Evolutionary conservation across 92 coral and sea anemone species (phyloP), one percentile per base, ranked within the genome.

Genomic region (Micromussa lordhowensis): DNA sequence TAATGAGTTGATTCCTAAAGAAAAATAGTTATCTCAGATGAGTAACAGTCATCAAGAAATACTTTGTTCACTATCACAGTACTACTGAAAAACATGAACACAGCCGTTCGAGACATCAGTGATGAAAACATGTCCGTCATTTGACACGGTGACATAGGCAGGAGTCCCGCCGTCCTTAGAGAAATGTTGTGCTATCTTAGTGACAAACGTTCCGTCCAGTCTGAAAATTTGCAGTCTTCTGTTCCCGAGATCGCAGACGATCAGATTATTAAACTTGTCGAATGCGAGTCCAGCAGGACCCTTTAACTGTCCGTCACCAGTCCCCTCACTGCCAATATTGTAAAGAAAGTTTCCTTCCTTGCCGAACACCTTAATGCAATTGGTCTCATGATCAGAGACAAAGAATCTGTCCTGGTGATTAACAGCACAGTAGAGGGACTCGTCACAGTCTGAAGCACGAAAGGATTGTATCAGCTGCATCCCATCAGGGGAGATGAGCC

Each of bases 271-370:
- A 32, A 80, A 89, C 77, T 80, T 64, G 82, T 92, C 95, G 35
- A 92, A 70, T 31, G 87, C 69, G 6, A 92, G 88, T 19, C 95
- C 95, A 64, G 69, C 31, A 8, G 91, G 94, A 49, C 34, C 30
- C 18, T 78, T 84, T 0, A 74, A 79, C 30, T 84, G 86, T 18
- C 89, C 81, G 75, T 92, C 92, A 26, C 69, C 82, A 61, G 85
- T 38, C 22, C 76, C 85, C 61, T 88, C 79, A 6, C 59, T 29
- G 19, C 84, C 89, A 36, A 91, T 91, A 49, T 71, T 59, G 38
- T 78, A 58, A 5, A 91, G 59, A 48, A 61, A 88, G 17, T 63
- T 59, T 14, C 94, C 94, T 21, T 68, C 84, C 32, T 64, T 68
- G 75, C 88, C 88, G 74, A 89, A 90, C 29, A 86, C 93, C 66